phyloP scores from a whole-genome alignment of 2,113 vertebrate species.

The Gulo gulo region DNA sequence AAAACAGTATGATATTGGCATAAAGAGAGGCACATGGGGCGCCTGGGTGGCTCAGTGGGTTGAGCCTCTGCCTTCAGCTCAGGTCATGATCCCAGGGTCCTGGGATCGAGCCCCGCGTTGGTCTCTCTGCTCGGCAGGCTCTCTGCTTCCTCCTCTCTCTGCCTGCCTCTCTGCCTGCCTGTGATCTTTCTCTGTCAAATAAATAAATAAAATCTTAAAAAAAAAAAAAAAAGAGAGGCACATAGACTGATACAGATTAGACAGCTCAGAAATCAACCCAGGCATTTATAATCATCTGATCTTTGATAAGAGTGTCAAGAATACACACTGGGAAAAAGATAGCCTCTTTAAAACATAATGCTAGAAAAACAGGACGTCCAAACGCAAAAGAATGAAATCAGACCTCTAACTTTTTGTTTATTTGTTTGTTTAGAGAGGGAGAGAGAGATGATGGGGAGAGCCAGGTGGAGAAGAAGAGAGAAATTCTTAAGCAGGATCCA shows the following conservation, averaged over 20 bases:
- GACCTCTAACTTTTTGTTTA: not conserved
- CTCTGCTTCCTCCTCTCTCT: too few relatives aligned
- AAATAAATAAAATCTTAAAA: too few relatives aligned
- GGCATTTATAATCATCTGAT: not conserved
- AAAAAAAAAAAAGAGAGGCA: not conserved
- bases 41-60: too few relatives aligned
- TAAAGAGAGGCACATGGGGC: not conserved
- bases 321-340: not conserved
- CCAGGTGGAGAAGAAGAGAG: not conserved
- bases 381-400: not conserved
- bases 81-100: too few relatives aligned
- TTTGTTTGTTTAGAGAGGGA: not conserved
- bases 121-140: too few relatives aligned
- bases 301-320: not conserved
- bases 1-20: not conserved
- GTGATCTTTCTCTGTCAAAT: too few relatives aligned
- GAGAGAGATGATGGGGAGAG: too few relatives aligned
- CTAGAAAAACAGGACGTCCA: not conserved
- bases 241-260: not conserved
- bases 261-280: not conserved
- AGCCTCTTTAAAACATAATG: not conserved
- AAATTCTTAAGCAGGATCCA: not conserved
- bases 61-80: too few relatives aligned
- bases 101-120: too few relatives aligned
- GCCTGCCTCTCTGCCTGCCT: too few relatives aligned